phyloP scores from a whole-genome alignment of 2,888 invertebrate species.

The Petrophora chlorosata region DNA sequence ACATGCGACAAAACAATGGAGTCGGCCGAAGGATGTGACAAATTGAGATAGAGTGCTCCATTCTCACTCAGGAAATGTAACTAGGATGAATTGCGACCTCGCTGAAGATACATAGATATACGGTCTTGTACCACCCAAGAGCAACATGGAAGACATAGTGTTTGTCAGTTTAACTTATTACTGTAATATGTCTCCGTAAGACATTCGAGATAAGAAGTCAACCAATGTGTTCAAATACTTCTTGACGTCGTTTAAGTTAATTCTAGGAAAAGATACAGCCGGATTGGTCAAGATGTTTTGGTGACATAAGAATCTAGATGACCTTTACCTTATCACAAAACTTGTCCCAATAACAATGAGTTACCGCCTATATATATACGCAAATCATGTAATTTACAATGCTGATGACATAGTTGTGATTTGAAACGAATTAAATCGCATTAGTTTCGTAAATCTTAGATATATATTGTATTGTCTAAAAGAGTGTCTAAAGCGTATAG shows the following conservation, averaged over 20 bases:
- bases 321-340: constrained; percentile 7
- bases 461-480: not conserved
- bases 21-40: constrained; percentile 16
- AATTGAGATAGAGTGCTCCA: constrained; percentile 12
- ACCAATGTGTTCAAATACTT: too few species aligned
- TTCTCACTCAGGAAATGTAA: not conserved
- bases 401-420: too few species aligned
- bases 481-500: not conserved
- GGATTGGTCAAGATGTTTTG: not conserved
- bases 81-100: not conserved
- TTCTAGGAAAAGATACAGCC: not conserved
- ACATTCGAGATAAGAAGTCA: too few species aligned
- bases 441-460: too few species aligned
- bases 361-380: too few species aligned
- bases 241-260: not conserved
- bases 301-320: constrained; percentile 3
- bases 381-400: too few species aligned
- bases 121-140: too few species aligned
- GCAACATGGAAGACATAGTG: too few species aligned
- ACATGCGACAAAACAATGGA: constrained; percentile 32
- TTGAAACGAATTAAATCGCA: too few species aligned
- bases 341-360: constrained; percentile 2
- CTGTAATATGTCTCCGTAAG: too few species aligned
- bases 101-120: not conserved
- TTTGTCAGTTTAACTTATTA: too few species aligned